A percentile compares a stretch with the other conserved stretches of the same genome.
Conservation (phyloP, 2,113 vertebrate species). For the Strix aluco region DNA sequence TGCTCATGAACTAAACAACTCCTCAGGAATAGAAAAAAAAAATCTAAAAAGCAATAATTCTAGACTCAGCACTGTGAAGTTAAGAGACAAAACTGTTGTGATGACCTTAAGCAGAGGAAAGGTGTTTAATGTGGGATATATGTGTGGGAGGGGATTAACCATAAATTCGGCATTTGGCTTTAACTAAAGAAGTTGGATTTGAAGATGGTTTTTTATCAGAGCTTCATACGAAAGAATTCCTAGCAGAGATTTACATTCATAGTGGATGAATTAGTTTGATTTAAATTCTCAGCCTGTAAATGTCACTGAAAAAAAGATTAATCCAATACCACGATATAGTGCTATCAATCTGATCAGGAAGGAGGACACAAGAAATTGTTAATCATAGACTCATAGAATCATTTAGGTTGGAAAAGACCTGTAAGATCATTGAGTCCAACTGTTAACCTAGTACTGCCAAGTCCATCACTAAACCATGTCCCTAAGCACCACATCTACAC, state of each 20-base stretch:
- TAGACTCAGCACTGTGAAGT: not conserved
- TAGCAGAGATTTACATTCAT: conserved; percentile 1
- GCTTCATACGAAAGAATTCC: not conserved
- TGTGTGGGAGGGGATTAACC: conserved; percentile 28
- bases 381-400: not conserved
- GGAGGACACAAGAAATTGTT: not conserved
- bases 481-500: not conserved
- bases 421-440: not conserved
- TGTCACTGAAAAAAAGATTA: conserved; percentile 31
- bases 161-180: not conserved
- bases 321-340: not conserved
- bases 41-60: not conserved
- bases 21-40: not conserved
- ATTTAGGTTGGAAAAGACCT: not conserved
- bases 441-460: not conserved
- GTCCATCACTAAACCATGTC: not conserved
- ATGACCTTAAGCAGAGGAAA: conserved; percentile 29
- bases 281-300: conserved; percentile 17
- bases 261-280: not conserved
- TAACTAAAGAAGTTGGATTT: not conserved
- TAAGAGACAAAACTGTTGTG: not conserved
- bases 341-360: not conserved
- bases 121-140: conserved; percentile 7
- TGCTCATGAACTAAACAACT: not conserved
- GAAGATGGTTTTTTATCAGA: not conserved